phyloP scores from a whole-genome alignment of 2,888 invertebrate species.

The Rapana venosa region DNA sequence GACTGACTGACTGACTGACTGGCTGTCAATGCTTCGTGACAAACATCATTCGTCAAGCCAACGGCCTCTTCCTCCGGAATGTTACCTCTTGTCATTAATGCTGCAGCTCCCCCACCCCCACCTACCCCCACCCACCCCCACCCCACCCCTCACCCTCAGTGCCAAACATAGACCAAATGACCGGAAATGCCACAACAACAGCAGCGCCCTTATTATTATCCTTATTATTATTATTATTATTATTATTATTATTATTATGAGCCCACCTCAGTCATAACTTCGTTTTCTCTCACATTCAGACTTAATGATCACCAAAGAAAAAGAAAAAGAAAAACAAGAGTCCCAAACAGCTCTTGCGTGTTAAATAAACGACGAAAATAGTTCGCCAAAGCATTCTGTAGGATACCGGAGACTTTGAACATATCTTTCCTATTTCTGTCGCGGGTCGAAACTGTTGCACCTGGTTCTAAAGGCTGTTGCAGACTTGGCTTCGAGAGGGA shows the following conservation, averaged over 20 bases:
- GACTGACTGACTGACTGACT: neutral
- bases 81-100: neutral
- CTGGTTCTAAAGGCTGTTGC: neutral
- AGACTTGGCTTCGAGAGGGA: neutral
- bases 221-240: neutral
- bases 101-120: too few relatives aligned
- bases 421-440: neutral
- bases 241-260: neutral
- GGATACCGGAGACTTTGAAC: conserved; percentile 8
- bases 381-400: neutral
- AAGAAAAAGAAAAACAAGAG: too few relatives aligned
- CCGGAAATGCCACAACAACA: neutral
- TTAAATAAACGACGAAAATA: conserved; percentile 9
- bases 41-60: conserved; percentile 2
- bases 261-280: neutral
- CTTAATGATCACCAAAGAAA: conserved; percentile 8
- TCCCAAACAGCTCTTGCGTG: conserved; percentile 11
- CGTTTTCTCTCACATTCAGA: neutral
- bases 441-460: neutral
- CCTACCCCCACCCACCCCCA: too few relatives aligned
- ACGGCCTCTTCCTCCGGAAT: neutral
- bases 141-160: too few relatives aligned
- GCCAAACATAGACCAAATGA: conserved; percentile 18
- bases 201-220: neutral
- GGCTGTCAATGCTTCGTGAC: neutral